These are phyloP conservation scores for Phengaris alcon DNA, from an alignment of 2,888 invertebrate genomes.

Conservation along the genomic window DNA sequence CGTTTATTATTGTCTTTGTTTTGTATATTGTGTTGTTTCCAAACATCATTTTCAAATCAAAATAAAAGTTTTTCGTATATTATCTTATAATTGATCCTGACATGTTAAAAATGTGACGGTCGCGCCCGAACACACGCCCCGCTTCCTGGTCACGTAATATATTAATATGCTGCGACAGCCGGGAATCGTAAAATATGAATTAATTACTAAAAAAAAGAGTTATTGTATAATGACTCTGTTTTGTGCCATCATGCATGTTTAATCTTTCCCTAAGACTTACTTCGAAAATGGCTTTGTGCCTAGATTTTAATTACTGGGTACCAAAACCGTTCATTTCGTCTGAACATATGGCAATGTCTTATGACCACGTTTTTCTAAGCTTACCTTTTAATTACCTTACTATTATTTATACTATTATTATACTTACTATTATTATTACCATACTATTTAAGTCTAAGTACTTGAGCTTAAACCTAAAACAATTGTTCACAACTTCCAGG, in stretches of 20 bases:
- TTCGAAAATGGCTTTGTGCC: too few relatives aligned
- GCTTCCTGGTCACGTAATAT: not conserved
- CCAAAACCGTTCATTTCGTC: too few relatives aligned
- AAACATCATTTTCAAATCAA: too few relatives aligned
- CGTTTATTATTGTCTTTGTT: too few relatives aligned
- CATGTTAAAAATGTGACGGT: not conserved
- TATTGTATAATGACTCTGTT: not conserved
- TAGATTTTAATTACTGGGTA: too few relatives aligned
- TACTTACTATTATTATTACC: too few relatives aligned
- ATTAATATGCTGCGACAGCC: not conserved
- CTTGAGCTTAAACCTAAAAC: not conserved
- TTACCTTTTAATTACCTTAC: too few relatives aligned
- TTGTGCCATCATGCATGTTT: not conserved
- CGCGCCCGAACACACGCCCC: not conserved
- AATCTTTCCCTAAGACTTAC: not conserved
- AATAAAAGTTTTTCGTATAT: not conserved
- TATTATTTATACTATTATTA: too few relatives aligned
- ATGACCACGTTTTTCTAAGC: too few relatives aligned
- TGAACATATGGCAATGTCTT: too few relatives aligned
- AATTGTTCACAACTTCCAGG: constrained; percentile 50
- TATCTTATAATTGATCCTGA: not conserved
- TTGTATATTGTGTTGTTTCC: too few relatives aligned
- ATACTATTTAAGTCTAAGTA: too few relatives aligned
- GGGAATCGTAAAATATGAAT: not conserved
- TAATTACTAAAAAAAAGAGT: not conserved